phyloP scores from a whole-genome alignment of 2,113 vertebrate species.

The Epinephelus fuscoguttatus region DNA sequence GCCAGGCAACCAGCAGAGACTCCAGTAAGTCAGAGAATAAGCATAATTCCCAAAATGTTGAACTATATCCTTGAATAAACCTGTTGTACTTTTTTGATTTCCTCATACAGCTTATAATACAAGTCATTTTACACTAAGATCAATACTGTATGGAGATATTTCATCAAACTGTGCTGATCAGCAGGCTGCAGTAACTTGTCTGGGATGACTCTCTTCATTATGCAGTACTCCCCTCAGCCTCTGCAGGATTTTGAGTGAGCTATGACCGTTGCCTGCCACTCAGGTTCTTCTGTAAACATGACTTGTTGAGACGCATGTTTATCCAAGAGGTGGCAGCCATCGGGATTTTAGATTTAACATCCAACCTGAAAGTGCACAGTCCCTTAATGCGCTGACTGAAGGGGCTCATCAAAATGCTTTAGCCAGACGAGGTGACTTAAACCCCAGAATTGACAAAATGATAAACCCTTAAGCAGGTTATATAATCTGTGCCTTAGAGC shows the following conservation, averaged over 20 bases:
- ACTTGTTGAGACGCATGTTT: background rate
- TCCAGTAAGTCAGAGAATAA: too few species aligned
- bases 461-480: background rate
- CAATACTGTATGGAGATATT: too few species aligned
- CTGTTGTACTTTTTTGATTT: too few species aligned
- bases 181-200: background rate
- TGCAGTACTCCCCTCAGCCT: background rate
- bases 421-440: constrained; percentile 22
- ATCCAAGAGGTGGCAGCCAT: background rate
- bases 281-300: background rate
- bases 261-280: background rate
- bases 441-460: constrained; percentile 9
- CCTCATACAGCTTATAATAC: too few species aligned
- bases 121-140: too few species aligned
- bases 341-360: background rate
- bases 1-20: too few species aligned
- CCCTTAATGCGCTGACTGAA: background rate
- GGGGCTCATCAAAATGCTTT: constrained; percentile 17
- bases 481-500: background rate
- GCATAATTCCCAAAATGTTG: too few species aligned
- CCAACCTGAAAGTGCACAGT: background rate
- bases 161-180: background rate
- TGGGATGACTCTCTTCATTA: background rate
- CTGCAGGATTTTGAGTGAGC: background rate
- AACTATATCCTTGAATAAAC: too few species aligned